Conservation (phyloP, 2,888 invertebrate species). For the Dynastes tityus region DNA sequence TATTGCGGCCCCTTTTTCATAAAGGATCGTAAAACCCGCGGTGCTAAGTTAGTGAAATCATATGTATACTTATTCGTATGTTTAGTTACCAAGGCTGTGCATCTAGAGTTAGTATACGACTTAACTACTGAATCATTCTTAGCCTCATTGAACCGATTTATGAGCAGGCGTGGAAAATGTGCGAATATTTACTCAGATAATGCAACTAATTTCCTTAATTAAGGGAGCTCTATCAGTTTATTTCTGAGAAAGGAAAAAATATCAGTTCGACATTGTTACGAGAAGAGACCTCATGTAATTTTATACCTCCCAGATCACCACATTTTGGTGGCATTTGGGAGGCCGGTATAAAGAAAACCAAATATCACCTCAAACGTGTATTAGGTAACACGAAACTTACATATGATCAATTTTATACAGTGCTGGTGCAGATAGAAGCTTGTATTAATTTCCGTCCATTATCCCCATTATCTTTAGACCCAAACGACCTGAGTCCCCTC, state of each 20-base stretch:
- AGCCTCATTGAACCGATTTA: constrained; percentile 60
- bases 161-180: constrained; percentile 59
- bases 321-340: constrained; percentile 59
- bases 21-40: constrained; percentile 39
- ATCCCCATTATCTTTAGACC: constrained; percentile 55
- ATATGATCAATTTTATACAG: constrained; percentile 60
- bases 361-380: constrained; percentile 57
- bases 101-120: constrained; percentile 51
- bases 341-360: constrained; percentile 55
- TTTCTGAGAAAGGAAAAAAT: neutral
- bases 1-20: constrained; percentile 52
- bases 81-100: constrained; percentile 61
- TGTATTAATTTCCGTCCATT: constrained; percentile 61
- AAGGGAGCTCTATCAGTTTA: neutral
- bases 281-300: constrained; percentile 56
- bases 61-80: constrained; percentile 61
- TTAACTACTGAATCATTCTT: constrained; percentile 58
- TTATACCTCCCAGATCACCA: constrained; percentile 57
- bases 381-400: constrained; percentile 54
- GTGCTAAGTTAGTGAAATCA: constrained; percentile 50
- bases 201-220: constrained; percentile 61
- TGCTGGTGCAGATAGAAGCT: constrained; percentile 60
- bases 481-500: constrained; percentile 51
- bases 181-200: constrained; percentile 61
- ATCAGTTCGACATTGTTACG: neutral